Percentiles rank a stretch among this genome's conserved stretches.
Conservation (phyloP, 2,113 vertebrate species). For the Piaya cayana region DNA sequence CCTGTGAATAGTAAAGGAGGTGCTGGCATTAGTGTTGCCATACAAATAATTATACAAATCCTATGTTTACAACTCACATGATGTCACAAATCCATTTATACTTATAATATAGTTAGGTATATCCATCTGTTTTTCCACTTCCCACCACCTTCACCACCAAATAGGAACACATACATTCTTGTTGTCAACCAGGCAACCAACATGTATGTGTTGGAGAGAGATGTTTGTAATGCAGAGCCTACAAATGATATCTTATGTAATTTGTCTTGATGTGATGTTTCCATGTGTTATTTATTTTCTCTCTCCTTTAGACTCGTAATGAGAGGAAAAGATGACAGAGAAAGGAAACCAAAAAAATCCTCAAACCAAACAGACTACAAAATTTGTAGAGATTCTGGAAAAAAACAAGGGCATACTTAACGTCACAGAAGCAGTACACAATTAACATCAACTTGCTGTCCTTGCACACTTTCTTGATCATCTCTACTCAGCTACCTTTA, state of each 20-base stretch:
- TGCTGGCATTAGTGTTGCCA: background rate
- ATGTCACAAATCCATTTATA: background rate
- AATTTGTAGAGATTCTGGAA: background rate
- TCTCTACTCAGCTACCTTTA: background rate
- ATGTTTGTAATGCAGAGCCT: background rate
- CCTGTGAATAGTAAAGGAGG: background rate
- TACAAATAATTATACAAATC: background rate
- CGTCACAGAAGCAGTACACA: background rate
- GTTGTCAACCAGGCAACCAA: background rate
- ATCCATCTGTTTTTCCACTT: background rate
- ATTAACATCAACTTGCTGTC: background rate
- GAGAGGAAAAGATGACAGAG: background rate
- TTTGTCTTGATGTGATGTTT: background rate
- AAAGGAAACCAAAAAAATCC: background rate
- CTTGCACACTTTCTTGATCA: background rate
- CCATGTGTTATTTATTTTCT: background rate
- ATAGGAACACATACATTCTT: background rate
- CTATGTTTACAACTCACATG: background rate
- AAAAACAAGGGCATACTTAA: accelerated
- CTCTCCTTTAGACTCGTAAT: background rate
- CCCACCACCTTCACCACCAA: background rate
- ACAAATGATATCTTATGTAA: background rate
- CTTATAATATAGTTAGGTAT: background rate
- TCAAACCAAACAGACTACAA: background rate
- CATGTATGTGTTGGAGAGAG: background rate